phyloP scores from a whole-genome alignment of 2,797 vertebrate genomes.

The Antrozous pallidus region DNA sequence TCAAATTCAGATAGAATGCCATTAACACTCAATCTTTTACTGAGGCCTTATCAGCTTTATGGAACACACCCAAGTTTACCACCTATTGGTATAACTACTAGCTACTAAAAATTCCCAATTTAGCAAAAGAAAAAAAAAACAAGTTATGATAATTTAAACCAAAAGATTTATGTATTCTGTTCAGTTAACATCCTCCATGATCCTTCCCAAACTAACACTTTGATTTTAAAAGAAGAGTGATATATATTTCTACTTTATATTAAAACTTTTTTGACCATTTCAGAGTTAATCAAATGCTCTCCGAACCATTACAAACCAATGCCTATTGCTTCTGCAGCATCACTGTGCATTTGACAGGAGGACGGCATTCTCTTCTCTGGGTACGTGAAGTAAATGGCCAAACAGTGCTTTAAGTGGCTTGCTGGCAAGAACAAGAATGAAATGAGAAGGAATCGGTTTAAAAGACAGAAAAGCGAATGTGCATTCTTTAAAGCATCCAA shows the following conservation, averaged over 20 bases:
- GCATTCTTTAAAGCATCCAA: neutral
- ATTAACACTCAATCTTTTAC: constrained; percentile 33
- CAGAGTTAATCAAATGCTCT: constrained; percentile 22
- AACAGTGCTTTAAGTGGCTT: neutral
- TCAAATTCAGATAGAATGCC: constrained; percentile 33
- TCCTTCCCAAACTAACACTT: constrained; percentile 15
- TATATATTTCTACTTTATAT: constrained; percentile 5
- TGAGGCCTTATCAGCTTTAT: constrained; percentile 19
- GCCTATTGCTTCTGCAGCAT: constrained; percentile 4
- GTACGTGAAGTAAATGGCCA: neutral
- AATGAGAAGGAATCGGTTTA: neutral
- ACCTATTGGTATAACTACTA: constrained; percentile 3
- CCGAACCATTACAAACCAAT: constrained; percentile 23
- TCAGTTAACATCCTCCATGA: constrained; percentile 8
- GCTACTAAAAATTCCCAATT: constrained; percentile 15
- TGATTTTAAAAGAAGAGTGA: constrained; percentile 45
- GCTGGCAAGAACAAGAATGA: constrained; percentile 33
- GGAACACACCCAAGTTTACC: constrained; percentile 19
- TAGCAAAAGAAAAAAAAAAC: constrained; percentile 9
- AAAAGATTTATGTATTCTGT: constrained; percentile 38
- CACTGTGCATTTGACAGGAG: neutral
- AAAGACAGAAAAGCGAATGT: constrained; percentile 42
- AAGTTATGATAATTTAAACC: constrained; percentile 1
- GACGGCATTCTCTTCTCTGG: constrained; percentile 4
- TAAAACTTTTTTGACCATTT: constrained; percentile 30